These are phyloP conservation scores for Stichodactyla mertensii DNA, from an alignment of 64 coral and sea anemone genomes.

Conservation along the genomic window DNA sequence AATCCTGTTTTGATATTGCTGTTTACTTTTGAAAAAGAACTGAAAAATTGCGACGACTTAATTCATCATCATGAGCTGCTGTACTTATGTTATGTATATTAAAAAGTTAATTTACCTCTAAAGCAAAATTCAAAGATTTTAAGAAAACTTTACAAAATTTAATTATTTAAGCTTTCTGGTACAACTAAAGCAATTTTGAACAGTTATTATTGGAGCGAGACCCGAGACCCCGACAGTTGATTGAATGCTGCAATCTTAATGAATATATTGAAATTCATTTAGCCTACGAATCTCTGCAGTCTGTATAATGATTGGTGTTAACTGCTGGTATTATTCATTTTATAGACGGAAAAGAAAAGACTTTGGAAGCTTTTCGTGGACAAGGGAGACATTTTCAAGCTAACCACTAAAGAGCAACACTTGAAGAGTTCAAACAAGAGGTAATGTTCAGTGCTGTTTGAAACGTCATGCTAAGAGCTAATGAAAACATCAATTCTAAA, in stretches of 20 bases:
- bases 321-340: background rate
- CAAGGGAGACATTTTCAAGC: too few species aligned
- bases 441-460: background rate
- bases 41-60: background rate
- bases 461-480: conserved; percentile 2
- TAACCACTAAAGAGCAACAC: background rate
- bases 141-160: too few species aligned
- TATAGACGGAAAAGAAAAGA: background rate
- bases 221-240: background rate
- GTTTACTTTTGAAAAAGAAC: background rate
- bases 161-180: too few species aligned
- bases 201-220: background rate
- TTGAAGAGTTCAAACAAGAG: background rate
- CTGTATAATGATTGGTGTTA: too few species aligned
- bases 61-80: background rate
- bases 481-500: conserved; percentile 21
- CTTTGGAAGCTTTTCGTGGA: too few species aligned
- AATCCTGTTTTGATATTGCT: background rate
- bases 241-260: background rate
- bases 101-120: too few species aligned
- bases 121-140: too few species aligned
- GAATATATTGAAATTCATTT: conserved; percentile 7
- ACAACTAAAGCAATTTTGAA: background rate
- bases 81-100: background rate
- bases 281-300: too few species aligned